Evolutionary conservation across 92 coral and sea anemone genomes (phyloP).

Genomic region (Palythoa grandiflora): DNA sequence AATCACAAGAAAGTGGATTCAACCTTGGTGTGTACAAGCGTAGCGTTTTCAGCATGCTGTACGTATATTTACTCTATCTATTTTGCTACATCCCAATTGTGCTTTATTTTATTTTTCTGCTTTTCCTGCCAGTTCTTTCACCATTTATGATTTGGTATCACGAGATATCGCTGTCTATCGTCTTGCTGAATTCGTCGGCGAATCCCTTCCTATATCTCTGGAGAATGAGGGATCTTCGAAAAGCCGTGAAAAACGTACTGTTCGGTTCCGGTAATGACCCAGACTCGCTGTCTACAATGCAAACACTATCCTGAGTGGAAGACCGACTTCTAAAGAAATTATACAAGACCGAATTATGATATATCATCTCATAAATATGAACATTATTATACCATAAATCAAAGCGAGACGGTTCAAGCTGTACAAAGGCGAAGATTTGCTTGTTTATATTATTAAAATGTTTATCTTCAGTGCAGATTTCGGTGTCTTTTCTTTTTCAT

Average conservation of each 20-base stretch:
- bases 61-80: not conserved
- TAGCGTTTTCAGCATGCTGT: constrained; percentile 24
- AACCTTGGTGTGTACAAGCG: constrained; percentile 20
- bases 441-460: too few relatives aligned
- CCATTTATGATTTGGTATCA: not conserved
- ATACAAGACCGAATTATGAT: too few relatives aligned
- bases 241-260: constrained; percentile 7
- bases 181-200: constrained; percentile 9
- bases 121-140: not conserved
- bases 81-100: constrained; percentile 21
- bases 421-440: too few relatives aligned
- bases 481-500: too few relatives aligned
- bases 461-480: too few relatives aligned
- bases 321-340: too few relatives aligned
- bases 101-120: not conserved
- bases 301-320: not conserved
- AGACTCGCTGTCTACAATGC: not conserved
- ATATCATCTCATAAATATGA: too few relatives aligned
- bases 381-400: too few relatives aligned
- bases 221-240: constrained; percentile 36
- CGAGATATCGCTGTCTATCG: not conserved
- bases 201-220: constrained; percentile 27
- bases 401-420: too few relatives aligned
- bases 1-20: not conserved
- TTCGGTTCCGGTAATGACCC: not conserved